Percentiles rank a stretch among this genome's conserved stretches.
Evolutionary conservation across 2,113 vertebrate genomes (phyloP).

Genomic region (Passer montanus): DNA sequence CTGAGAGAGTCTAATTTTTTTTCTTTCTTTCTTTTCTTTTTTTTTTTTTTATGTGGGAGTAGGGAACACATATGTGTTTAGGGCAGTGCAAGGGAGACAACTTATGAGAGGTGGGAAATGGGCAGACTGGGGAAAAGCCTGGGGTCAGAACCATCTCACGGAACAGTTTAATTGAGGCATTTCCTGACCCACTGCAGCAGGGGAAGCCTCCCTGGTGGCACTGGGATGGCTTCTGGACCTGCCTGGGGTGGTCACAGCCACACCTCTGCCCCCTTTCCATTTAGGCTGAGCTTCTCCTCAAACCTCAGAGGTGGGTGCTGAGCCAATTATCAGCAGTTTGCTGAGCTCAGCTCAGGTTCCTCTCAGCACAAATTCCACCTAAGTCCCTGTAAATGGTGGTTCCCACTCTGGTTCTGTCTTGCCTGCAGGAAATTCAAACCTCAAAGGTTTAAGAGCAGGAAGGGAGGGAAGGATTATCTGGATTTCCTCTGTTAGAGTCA

Average conservation of each 20-base stretch:
- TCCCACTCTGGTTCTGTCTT: neutral
- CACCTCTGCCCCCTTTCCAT: neutral
- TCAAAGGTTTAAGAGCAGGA: neutral
- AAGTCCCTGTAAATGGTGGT: neutral
- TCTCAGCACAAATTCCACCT: neutral
- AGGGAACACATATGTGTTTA: rapidly evolving
- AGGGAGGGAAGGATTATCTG: neutral
- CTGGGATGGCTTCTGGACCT: neutral
- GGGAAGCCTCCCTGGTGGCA: too few species aligned
- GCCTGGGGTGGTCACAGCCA: neutral
- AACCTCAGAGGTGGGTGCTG: too few species aligned
- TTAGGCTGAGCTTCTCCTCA: neutral
- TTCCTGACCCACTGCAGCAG: neutral
- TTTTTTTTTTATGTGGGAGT: neutral
- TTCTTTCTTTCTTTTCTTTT: neutral
- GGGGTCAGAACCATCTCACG: neutral
- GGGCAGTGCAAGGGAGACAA: neutral
- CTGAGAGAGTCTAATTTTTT: neutral
- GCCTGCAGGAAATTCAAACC: neutral
- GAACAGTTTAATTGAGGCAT: neutral
- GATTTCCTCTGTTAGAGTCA: neutral
- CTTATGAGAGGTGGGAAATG: neutral
- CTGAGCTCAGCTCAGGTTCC: neutral
- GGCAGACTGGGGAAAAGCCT: neutral
- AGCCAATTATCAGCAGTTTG: neutral